Evolutionary conservation across 2,888 invertebrate genomes (phyloP).

Genomic region (Neoscelio sp.): DNA sequence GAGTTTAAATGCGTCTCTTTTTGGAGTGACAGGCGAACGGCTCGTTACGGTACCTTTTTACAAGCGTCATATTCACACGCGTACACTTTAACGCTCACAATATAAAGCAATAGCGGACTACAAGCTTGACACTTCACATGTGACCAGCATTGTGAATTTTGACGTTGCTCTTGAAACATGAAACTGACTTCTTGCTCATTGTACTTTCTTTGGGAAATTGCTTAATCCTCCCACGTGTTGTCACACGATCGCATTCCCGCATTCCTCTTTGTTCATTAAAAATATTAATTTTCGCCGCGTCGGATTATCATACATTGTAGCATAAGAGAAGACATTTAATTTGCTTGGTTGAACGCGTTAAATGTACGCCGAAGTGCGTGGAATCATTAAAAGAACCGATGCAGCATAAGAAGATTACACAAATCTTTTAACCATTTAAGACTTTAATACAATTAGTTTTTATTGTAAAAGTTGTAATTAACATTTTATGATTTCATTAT

Average conservation of each 20-base stretch:
- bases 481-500: too few species aligned
- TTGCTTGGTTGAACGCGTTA: too few species aligned
- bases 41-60: slow-evolving; percentile 68
- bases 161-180: slow-evolving; percentile 60
- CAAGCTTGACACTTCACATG: slow-evolving; percentile 58
- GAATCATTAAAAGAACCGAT: too few species aligned
- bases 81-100: slow-evolving; percentile 57
- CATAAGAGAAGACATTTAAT: too few species aligned
- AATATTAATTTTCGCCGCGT: slow-evolving; percentile 21
- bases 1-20: slow-evolving; percentile 66
- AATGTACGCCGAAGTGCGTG: too few species aligned
- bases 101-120: slow-evolving; percentile 55
- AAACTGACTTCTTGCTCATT: slow-evolving; percentile 56
- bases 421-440: too few species aligned
- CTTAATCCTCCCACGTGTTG: slow-evolving; percentile 53
- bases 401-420: too few species aligned
- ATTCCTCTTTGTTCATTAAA: slow-evolving; percentile 35
- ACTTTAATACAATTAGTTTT: too few species aligned
- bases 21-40: slow-evolving; percentile 59
- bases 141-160: slow-evolving; percentile 62
- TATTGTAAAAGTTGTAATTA: too few species aligned
- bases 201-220: slow-evolving; percentile 51
- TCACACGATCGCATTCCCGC: too few species aligned
- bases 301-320: too few species aligned
- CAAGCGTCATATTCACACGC: slow-evolving; percentile 68